Conservation (phyloP, 2,888 invertebrate species). For the Brachypterus glaber region DNA sequence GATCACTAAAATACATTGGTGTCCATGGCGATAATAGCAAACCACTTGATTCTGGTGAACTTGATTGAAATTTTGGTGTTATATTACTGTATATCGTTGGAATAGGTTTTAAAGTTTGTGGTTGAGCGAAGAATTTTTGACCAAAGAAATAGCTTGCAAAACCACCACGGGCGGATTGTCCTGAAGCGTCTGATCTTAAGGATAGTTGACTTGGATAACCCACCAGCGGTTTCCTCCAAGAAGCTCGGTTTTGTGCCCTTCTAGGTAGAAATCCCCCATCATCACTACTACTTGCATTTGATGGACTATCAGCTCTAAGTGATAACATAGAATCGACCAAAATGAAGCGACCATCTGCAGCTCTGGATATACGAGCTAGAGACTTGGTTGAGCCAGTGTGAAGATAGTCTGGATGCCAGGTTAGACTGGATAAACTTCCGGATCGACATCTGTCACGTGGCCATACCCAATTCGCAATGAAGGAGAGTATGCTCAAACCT, state of each 20-base stretch:
- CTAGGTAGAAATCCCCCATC: slow-evolving; percentile 76
- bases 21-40: slow-evolving; percentile 55
- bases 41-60: slow-evolving; percentile 58
- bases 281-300: slow-evolving; percentile 59
- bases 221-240: slow-evolving; percentile 56
- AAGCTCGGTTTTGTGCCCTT: slow-evolving; percentile 45
- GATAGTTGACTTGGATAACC: slow-evolving; percentile 58
- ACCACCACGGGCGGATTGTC: slow-evolving; percentile 43
- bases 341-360: slow-evolving; percentile 67
- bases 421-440: slow-evolving; percentile 37
- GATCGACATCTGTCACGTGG: slow-evolving; percentile 60
- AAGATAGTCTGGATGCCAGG: slow-evolving; percentile 39
- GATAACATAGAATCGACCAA: slow-evolving; percentile 47
- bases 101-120: slow-evolving; percentile 32
- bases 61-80: slow-evolving; percentile 52
- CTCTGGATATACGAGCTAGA: slow-evolving; percentile 59
- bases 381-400: slow-evolving; percentile 36
- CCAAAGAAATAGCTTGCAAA: slow-evolving; percentile 28
- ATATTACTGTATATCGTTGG: slow-evolving; percentile 39
- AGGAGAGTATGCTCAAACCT: slow-evolving; percentile 70
- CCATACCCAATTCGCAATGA: slow-evolving; percentile 67
- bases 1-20: slow-evolving; percentile 73
- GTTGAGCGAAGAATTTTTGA: slow-evolving; percentile 21
- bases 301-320: slow-evolving; percentile 45
- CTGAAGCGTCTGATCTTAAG: slow-evolving; percentile 49